Evolutionary conservation across 1,140 invertebrate genomes (phyloP), one percentile per base, ranked within the genome.

Genomic region (Diabrotica undecimpunctata): DNA sequence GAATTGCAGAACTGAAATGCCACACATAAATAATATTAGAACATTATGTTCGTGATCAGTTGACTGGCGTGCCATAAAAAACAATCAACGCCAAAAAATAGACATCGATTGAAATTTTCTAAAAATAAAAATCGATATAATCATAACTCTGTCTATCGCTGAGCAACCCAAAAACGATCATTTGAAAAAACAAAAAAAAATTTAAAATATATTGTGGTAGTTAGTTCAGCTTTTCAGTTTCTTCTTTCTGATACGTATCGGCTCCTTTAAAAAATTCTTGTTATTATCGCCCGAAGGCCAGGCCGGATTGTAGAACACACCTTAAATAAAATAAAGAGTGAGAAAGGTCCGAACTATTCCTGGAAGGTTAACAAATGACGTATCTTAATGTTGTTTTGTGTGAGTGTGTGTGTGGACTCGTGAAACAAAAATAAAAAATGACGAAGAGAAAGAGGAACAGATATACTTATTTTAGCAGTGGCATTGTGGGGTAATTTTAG

Each of bases 261-360:
- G 54, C 54, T 55, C 25, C 54, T 25, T 55, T 55, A 55, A 13
- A 55, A 55, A 55, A 55, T 55, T n/a, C 54, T 55, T 55, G 54
- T 55, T 55, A 55, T 55, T 55, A 55, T 55, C n/a, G 54, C 54
- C 54, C n/a, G 13, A 35, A 55, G 54, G 13, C 9, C n/a, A 13
- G 36, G 54, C 36, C 54, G 9, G 9, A 55, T 55, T 35, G 14
- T 35, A 35, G 14, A 55, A 55, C 54, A 12, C 54, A 55, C 54
- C 54, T 55, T 55, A 13, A 55, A 55, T 25, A 55, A 55, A 13
- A 13, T 25, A 55, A 55, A 55, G 14, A n/a, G 36, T 10, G 14
- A 55, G 25, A 55, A 55, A 35, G 54, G 36, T 55, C 36, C 54
- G 36, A 55, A 55, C n/a, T 55, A 55, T 55, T 55, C 54, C 54